Conservation (phyloP, 1,140 invertebrate species). For the Lasaia peninsularis region DNA sequence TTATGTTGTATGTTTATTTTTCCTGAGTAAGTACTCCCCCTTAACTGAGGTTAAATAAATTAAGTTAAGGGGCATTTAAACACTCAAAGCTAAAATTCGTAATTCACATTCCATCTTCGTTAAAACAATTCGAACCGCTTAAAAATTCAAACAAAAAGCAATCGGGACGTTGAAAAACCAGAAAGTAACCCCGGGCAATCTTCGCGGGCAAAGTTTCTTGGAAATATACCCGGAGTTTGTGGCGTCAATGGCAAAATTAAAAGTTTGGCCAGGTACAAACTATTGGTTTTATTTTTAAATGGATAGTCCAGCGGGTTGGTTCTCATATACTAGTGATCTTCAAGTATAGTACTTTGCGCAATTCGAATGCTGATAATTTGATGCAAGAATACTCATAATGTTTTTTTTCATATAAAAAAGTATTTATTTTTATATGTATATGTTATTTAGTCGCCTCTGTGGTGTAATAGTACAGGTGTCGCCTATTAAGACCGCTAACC, state of each 20-base stretch:
- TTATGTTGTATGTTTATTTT: too few species aligned
- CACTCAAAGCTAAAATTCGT: not conserved
- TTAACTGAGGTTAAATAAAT: too few species aligned
- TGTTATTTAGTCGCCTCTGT: too few species aligned
- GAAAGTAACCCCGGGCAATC: not conserved
- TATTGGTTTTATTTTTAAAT: not conserved
- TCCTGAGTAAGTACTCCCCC: too few species aligned
- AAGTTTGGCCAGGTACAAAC: conserved; percentile 5
- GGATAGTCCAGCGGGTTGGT: not conserved
- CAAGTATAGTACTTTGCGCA: too few species aligned
- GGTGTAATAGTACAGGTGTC: too few species aligned
- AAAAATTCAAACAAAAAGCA: conserved; percentile 29
- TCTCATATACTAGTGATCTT: not conserved
- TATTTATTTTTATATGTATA: too few species aligned
- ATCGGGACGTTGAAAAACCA: conserved; percentile 21
- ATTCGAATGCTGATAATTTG: too few species aligned
- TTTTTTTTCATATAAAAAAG: too few species aligned
- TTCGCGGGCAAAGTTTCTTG: conserved; percentile 5
- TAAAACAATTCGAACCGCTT: conserved; percentile 18
- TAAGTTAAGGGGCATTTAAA: too few species aligned
- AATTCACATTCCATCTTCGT: not conserved
- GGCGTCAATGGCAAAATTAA: conserved; percentile 12
- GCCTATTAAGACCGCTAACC: too few species aligned
- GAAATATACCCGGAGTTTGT: not conserved
- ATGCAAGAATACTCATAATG: too few species aligned